Base-by-base conservation (phyloP, 2,113 vertebrate species). In the Turdus rufiventris region DNA sequence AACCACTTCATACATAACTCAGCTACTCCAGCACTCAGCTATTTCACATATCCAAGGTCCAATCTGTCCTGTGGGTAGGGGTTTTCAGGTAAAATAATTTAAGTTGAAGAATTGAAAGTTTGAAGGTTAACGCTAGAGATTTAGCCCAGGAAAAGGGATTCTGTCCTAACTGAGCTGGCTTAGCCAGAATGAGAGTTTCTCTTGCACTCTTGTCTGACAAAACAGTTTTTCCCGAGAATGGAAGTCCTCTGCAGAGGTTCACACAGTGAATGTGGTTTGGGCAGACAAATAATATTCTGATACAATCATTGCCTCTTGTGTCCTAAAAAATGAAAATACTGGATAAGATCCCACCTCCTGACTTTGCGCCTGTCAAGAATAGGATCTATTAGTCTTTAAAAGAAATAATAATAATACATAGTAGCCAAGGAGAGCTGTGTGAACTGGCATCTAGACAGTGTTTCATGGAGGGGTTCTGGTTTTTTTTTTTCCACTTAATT, bases 261-360 rank as follows among this genome's bases (percentile, higher is more conserved):
- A 96, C 93, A 96, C 94, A 95, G 96, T 96, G 85, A 97, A 88
- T 77, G 79, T 78, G 92, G 86, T 97, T 97, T 95, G 88, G 68
- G 85, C 76, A 91, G 96, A 94, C 81, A 93, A 97, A 97, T 94
- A 92, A 94, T 97, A 94, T 96, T 97, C 94, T 96, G 95, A 97
- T 97, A 96, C 78, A 97, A 97, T 97, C 97, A 96, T 83, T 94
- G 97, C 88, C 97, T 97, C 98, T 93, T 85, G 97, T 94, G 97
- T 85, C 86, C 91, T 95, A 71, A 98, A 97, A 95, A 97, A 98
- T 97, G 96, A 97, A 98, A 98, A 98, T 88, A 98, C 96, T 97
- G 97, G 97, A 97, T 81, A 76, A 62, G 78, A 95, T 97, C 97
- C 97, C 96, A 97, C 94, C 96, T 97, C 93, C 92, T 97, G 92